Evolutionary conservation across 2,888 invertebrate species (phyloP).

Genomic region (Melinaea marsaeus): DNA sequence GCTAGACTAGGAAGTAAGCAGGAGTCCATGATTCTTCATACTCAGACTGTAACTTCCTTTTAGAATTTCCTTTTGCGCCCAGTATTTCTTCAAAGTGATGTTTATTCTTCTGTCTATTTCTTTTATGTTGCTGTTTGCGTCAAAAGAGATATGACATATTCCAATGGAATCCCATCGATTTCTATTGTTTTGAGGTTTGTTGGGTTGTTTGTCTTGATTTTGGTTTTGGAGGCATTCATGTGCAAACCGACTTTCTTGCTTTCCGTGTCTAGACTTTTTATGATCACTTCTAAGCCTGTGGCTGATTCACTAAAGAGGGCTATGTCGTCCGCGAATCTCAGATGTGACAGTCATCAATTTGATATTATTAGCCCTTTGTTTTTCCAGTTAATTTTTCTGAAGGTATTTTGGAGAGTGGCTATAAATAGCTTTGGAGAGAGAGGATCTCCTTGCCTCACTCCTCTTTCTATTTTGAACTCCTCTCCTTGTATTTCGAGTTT

Average conservation of each 20-base stretch:
- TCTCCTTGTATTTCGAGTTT: constrained; percentile 2
- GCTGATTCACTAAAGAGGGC: constrained; percentile 19
- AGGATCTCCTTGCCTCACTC: neutral
- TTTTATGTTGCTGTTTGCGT: neutral
- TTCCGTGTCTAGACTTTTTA: constrained; percentile 14
- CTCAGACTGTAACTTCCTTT: neutral
- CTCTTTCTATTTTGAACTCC: constrained; percentile 1
- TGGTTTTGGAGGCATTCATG: constrained; percentile 21
- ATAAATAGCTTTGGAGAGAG: no score
- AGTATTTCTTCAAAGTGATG: constrained; percentile 2
- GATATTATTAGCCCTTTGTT: constrained; percentile 1
- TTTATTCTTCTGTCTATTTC: constrained; percentile 1
- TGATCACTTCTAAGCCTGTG: constrained; percentile 19
- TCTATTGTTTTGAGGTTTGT: no score
- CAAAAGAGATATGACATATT: neutral
- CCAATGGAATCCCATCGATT: no score
- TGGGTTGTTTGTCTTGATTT: constrained; percentile 5
- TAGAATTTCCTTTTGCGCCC: neutral
- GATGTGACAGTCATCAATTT: constrained; percentile 13
- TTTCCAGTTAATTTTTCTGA: no score
- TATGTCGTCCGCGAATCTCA: constrained; percentile 27
- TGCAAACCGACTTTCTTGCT: constrained; percentile 22
- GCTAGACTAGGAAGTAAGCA: neutral
- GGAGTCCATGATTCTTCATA: neutral
- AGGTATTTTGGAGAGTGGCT: no score